Evolutionary conservation across 2,888 invertebrate genomes (phyloP).

Genomic region (Entomobrya multifasciata): DNA sequence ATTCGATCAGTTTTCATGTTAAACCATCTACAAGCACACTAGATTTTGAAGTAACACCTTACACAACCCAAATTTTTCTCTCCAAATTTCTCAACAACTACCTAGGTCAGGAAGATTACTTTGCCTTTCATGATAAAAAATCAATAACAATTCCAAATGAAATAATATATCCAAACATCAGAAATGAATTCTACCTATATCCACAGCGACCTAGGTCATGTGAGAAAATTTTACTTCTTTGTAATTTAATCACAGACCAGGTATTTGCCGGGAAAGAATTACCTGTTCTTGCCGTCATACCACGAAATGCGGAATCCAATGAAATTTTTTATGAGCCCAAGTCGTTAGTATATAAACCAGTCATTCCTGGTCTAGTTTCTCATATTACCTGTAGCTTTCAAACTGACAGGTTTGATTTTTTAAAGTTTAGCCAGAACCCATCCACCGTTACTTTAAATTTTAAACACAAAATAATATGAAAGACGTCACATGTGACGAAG

Average conservation of each 20-base stretch:
- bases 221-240: neutral
- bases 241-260: neutral
- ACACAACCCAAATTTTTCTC: neutral
- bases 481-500: neutral
- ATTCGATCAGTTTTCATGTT: neutral
- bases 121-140: neutral
- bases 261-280: neutral
- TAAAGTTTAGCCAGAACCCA: neutral
- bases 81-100: neutral
- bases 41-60: neutral
- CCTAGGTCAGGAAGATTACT: neutral
- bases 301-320: neutral
- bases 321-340: neutral
- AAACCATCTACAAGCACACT: neutral
- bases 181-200: neutral
- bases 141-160: neutral
- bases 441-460: neutral
- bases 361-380: neutral
- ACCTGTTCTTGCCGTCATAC: neutral
- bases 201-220: neutral
- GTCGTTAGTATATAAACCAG: neutral
- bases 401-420: neutral
- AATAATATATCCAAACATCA: neutral
- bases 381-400: neutral
- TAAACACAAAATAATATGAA: neutral